Base-by-base conservation (phyloP, 2,113 vertebrate genomes). In the Cryptomyrus ogoouensis region DNA sequence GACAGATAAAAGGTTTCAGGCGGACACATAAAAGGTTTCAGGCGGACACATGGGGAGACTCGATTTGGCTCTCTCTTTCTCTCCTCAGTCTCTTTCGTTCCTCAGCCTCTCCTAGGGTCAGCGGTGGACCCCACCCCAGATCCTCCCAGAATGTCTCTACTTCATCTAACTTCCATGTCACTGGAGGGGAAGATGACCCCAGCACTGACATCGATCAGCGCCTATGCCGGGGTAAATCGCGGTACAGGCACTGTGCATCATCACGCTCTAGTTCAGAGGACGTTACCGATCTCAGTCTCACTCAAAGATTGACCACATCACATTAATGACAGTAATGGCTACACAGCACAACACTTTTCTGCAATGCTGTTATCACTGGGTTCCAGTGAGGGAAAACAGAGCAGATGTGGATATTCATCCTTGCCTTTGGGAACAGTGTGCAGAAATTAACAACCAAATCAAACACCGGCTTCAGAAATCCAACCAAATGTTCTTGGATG, bases 91-190 rank as follows among this genome's bases (percentile, higher is more conserved):
- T 91, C 44, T 58, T 56, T 47, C 50, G 24, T 49, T 83, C 5
- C 15, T 94, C 93, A 93, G 88, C 90, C 91, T 92, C 91, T 92
- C 91, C 53, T 83, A 8, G 42, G 39, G 31, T 42, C 39, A 46
- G 35, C 17, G 2, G 74, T 80, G 74, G n/a, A 46, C 15, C 39
- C 24, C 24, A 21, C 3, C 44, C 19, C 3, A 46, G 42, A 84
- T 35, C 74, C 74, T 39, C 15, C 31, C 31, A 42, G 35, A 39
- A 42, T 39, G 13, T 80, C 15, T 42, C 35, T 8, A 42, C 74
- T 77, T 77, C 70, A 39, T 77, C 31, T 77, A 35, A 77, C 12
- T 5, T 19, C 31, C 35, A 80, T 80, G 35, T 70, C 35, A 39
- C 74, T 19, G 15, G 31, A 19, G n/a, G 15, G 31, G 15, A 80